These are phyloP conservation scores for Axinella damicornis DNA, from an alignment of 37 sponge, comb jelly and placozoan species.

Conservation along the genomic window DNA sequence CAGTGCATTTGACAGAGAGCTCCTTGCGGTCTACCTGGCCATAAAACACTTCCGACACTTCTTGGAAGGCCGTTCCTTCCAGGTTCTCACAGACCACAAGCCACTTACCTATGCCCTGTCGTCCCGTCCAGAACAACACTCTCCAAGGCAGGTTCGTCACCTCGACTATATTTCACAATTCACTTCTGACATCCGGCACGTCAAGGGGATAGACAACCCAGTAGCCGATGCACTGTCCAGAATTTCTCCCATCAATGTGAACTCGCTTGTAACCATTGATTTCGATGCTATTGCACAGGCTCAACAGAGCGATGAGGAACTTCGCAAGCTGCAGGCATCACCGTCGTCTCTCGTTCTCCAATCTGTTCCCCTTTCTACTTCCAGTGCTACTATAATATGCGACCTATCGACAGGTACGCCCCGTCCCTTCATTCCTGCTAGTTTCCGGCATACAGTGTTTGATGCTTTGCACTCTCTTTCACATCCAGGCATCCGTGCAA, in stretches of 20 bases:
- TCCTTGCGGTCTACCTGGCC: constrained; percentile 58
- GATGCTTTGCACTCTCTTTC: constrained; percentile 48
- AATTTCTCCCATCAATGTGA: too few relatives aligned
- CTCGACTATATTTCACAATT: background rate
- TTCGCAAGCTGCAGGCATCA: background rate
- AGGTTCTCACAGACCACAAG: constrained; percentile 60
- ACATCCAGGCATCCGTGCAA: constrained; percentile 18
- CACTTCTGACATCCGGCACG: background rate
- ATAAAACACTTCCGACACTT: constrained; percentile 60
- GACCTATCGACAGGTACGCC: constrained; percentile 46
- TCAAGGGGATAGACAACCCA: background rate
- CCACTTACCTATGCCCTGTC: constrained; percentile 33
- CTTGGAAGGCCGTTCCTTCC: constrained; percentile 53
- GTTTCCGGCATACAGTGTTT: constrained; percentile 36
- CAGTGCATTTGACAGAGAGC: constrained; percentile 70
- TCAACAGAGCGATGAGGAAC: background rate
- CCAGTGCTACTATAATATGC: constrained; percentile 27
- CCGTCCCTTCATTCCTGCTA: constrained; percentile 39
- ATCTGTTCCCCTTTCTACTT: constrained; percentile 22
- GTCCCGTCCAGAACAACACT: constrained; percentile 6
- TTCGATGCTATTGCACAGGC: background rate
- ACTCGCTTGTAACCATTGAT: background rate
- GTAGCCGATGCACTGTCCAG: constrained; percentile 7
- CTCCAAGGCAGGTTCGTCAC: constrained; percentile 30
- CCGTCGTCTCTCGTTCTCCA: constrained; percentile 24